Evolutionary conservation across 2,113 vertebrate species (phyloP).

Genomic region (Alosa alosa): DNA sequence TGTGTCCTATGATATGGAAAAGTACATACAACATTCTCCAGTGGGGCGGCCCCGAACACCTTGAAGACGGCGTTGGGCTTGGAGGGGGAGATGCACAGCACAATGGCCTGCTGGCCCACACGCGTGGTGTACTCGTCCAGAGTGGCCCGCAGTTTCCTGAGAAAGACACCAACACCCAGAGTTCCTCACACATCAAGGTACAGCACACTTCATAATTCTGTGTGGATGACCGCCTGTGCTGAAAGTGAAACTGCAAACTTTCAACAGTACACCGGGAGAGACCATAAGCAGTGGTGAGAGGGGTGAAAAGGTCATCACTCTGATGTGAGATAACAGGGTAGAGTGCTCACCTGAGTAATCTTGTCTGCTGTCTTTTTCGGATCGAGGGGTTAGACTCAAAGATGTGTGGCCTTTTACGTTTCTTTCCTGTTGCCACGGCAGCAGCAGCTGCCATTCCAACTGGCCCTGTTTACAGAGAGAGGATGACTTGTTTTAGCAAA

Average conservation of each 20-base stretch:
- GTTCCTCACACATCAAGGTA: not conserved
- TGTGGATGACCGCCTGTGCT: not conserved
- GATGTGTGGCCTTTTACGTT: conserved; percentile 92
- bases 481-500: not conserved
- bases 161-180: conserved; percentile 30
- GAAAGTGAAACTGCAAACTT: not conserved
- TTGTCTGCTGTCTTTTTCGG: conserved; percentile 95
- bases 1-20: not conserved
- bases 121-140: conserved; percentile 96
- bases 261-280: not conserved
- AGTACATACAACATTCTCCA: conserved; percentile 92
- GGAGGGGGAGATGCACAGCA: conserved; percentile 94
- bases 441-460: conserved; percentile 98
- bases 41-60: conserved; percentile 93
- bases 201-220: not conserved
- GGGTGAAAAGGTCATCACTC: not conserved
- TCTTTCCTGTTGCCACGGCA: conserved; percentile 95
- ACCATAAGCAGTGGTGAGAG: not conserved
- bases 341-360: conserved; percentile 84
- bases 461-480: conserved; percentile 74
- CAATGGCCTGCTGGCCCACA: conserved; percentile 97
- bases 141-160: conserved; percentile 91
- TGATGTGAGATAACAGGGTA: not conserved
- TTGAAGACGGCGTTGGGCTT: conserved; percentile 97
- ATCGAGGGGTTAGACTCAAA: conserved; percentile 98